Conservation (phyloP, 2,888 invertebrate species). For the Agrilus mali region DNA sequence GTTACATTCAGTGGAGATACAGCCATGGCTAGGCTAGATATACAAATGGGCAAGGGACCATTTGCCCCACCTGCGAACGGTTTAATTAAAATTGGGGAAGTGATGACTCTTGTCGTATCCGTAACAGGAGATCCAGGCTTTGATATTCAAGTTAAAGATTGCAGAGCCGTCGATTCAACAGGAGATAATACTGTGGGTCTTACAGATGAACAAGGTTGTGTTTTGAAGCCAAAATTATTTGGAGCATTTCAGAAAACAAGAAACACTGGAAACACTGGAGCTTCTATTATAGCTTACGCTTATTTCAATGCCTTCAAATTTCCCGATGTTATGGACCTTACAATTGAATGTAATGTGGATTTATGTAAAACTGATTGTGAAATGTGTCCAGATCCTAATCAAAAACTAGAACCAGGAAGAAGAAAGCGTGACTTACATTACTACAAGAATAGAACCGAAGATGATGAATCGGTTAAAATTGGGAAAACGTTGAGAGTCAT, state of each 20-base stretch:
- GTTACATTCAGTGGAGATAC: conserved; percentile 79
- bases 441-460: conserved; percentile 40
- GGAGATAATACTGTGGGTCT: conserved; percentile 52
- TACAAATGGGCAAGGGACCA: conserved; percentile 64
- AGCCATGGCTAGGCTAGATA: conserved; percentile 64
- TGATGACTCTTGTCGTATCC: conserved; percentile 67
- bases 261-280: conserved; percentile 59
- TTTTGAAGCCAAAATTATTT: conserved; percentile 66
- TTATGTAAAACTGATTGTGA: conserved; percentile 70
- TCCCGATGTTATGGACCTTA: conserved; percentile 72
- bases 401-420: conserved; percentile 42
- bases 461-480: conserved; percentile 45
- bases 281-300: conserved; percentile 63
- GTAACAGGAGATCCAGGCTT: conserved; percentile 70
- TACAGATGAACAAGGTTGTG: conserved; percentile 65
- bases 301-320: conserved; percentile 75
- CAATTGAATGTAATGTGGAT: conserved; percentile 71
- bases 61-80: conserved; percentile 65
- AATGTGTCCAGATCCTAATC: conserved; percentile 52
- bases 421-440: conserved; percentile 35
- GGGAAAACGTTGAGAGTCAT: conserved; percentile 54
- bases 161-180: conserved; percentile 58
- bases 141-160: conserved; percentile 66
- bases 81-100: conserved; percentile 68
- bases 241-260: conserved; percentile 71